phyloP scores from a whole-genome alignment of 92 coral and sea anemone species.

The Muricea muricata region DNA sequence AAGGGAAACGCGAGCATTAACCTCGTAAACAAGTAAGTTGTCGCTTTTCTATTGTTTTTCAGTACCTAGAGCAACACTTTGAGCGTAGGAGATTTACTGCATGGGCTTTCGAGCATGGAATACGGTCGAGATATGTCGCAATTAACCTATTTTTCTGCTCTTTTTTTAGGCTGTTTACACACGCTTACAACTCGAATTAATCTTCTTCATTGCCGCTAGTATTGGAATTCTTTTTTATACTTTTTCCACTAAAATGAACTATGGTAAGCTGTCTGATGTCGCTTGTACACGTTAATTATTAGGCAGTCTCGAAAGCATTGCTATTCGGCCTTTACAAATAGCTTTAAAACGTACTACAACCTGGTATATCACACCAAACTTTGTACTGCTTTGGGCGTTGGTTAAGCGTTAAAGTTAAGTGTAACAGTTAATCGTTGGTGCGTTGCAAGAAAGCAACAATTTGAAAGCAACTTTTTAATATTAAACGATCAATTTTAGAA shows the following conservation, averaged over 20 bases:
- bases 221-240: too few species aligned
- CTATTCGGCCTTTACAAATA: too few species aligned
- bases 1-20: too few species aligned
- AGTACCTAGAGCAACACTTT: background rate
- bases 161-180: background rate
- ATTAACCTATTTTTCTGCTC: background rate
- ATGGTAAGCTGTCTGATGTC: conserved; percentile 16
- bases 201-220: too few species aligned
- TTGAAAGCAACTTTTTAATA: background rate
- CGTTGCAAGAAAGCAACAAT: background rate
- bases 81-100: background rate
- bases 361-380: too few species aligned
- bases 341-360: too few species aligned
- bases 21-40: too few species aligned
- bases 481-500: background rate
- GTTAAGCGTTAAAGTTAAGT: too few species aligned
- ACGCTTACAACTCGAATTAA: background rate
- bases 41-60: background rate
- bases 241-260: background rate
- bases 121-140: background rate
- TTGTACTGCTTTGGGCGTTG: too few species aligned
- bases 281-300: too few species aligned
- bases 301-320: too few species aligned
- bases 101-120: background rate
- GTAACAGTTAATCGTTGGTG: background rate